phyloP scores from a whole-genome alignment of 1,140 invertebrate species.

The Ceratitis capitata region DNA sequence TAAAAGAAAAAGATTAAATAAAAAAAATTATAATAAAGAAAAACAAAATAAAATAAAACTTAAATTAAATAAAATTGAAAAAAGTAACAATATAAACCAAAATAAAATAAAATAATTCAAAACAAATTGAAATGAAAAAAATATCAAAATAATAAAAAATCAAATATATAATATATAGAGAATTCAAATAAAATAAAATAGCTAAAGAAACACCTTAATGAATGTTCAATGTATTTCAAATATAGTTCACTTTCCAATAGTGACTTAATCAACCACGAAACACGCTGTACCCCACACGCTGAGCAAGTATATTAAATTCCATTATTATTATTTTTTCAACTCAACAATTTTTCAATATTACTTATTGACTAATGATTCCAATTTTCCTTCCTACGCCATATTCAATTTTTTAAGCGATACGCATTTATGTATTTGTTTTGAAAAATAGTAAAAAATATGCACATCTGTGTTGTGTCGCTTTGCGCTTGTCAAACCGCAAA shows the following conservation, averaged over 20 bases:
- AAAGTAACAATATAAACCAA: too few species aligned
- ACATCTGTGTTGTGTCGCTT: slow-evolving; percentile 10
- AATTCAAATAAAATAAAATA: too few species aligned
- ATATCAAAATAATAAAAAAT: too few species aligned
- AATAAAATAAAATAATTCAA: too few species aligned
- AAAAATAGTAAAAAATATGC: slow-evolving; percentile 13
- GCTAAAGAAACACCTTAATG: neutral
- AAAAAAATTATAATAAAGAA: too few species aligned
- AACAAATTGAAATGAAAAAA: too few species aligned
- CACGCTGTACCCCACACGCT: neutral
- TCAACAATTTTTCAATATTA: neutral
- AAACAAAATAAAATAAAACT: too few species aligned
- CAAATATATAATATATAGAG: too few species aligned
- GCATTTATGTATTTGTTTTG: slow-evolving; percentile 8
- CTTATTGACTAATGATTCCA: neutral
- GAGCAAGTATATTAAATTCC: neutral
- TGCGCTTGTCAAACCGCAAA: slow-evolving; percentile 4
- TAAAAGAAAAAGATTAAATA: too few species aligned
- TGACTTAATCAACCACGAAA: neutral
- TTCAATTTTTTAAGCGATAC: neutral
- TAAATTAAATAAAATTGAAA: too few species aligned
- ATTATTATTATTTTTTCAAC: slow-evolving; percentile 1
- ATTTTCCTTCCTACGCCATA: neutral
- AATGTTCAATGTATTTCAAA: neutral
- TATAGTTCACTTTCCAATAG: neutral